Percentiles rank a stretch among this genome's conserved stretches.
Conservation (phyloP, 2,888 invertebrate genomes). For the Muschampia plurimacula region DNA sequence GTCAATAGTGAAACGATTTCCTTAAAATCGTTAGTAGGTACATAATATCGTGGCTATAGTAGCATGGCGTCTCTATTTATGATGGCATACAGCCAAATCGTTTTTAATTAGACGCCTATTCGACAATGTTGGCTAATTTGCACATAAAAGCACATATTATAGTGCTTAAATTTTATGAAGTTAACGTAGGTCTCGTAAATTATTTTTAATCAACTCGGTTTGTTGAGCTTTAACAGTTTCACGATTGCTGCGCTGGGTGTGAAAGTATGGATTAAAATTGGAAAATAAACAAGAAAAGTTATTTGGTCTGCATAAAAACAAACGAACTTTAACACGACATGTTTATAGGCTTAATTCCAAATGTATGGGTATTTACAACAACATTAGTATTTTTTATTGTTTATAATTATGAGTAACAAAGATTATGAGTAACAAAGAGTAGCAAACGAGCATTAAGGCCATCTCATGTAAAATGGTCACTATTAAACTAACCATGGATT, state of each 20-base stretch:
- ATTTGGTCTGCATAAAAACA: background rate
- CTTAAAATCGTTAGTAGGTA: constrained; percentile 22
- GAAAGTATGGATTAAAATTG: background rate
- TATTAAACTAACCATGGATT: too few relatives aligned
- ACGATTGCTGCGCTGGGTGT: constrained; percentile 1
- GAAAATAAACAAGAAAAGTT: constrained; percentile 2
- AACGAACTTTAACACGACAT: background rate
- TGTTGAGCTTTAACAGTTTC: constrained; percentile 21
- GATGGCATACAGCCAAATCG: constrained; percentile 39
- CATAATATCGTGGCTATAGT: constrained; percentile 14
- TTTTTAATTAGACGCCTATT: constrained; percentile 38
- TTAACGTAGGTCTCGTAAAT: constrained; percentile 1
- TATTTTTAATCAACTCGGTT: constrained; percentile 30
- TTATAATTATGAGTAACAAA: too few relatives aligned
- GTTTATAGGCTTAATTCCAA: too few relatives aligned
- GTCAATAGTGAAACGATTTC: constrained; percentile 9
- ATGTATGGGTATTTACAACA: too few relatives aligned
- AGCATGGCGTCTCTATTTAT: constrained; percentile 35
- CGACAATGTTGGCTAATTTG: constrained; percentile 35
- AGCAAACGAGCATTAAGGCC: too few relatives aligned
- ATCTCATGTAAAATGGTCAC: too few relatives aligned
- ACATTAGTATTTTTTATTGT: too few relatives aligned
- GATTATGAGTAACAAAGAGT: too few relatives aligned
- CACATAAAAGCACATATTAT: constrained; percentile 26
- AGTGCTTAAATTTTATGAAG: constrained; percentile 31